phyloP scores from a whole-genome alignment of 2,888 invertebrate genomes.

The Clostera curtula region DNA sequence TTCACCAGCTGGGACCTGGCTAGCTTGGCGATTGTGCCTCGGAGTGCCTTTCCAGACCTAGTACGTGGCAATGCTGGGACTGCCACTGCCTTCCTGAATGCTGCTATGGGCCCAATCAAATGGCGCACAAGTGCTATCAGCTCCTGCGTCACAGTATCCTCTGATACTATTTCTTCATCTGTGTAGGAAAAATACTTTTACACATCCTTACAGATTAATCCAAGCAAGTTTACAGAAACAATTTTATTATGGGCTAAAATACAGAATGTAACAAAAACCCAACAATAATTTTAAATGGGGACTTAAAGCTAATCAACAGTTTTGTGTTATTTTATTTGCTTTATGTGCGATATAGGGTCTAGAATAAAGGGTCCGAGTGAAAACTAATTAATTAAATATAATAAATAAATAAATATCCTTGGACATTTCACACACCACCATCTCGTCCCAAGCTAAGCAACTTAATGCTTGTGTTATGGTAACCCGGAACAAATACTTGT shows the following conservation, averaged over 20 bases:
- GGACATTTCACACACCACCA: no score
- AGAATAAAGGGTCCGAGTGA: no score
- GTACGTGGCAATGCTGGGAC: conserved; percentile 91
- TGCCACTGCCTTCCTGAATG: conserved; percentile 86
- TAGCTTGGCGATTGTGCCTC: conserved; percentile 89
- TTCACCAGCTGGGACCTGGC: conserved; percentile 86
- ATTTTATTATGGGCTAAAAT: neutral
- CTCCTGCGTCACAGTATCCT: conserved; percentile 59
- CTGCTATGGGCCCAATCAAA: conserved; percentile 90
- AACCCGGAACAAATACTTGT: no score
- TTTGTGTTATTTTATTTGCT: no score
- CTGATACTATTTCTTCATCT: conserved; percentile 65
- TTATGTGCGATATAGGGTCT: no score
- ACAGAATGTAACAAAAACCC: no score
- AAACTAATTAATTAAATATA: neutral
- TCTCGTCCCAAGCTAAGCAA: no score
- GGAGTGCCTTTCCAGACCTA: conserved; percentile 80
- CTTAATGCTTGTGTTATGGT: no score
- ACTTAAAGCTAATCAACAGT: no score
- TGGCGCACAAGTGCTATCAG: conserved; percentile 60
- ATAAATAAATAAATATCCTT: neutral
- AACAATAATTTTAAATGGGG: no score
- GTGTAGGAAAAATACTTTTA: conserved; percentile 12
- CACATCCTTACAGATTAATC: neutral
- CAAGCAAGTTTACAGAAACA: neutral